Base-by-base conservation (phyloP, 2,113 vertebrate species). In the Cyanocitta stelleri region DNA sequence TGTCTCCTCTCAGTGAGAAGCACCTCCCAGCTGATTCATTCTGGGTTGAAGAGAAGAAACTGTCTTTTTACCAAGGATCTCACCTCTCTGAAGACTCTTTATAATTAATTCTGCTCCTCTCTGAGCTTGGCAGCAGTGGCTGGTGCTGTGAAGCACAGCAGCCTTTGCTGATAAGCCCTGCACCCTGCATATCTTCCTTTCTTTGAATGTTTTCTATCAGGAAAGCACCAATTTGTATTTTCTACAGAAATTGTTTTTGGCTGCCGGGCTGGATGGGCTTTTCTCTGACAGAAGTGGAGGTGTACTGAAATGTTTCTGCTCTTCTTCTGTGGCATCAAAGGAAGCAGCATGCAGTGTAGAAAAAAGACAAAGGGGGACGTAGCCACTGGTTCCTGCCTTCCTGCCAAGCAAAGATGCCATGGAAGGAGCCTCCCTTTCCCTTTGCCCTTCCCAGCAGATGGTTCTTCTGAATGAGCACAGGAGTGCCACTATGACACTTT, bases 1-100 rank as follows among this genome's bases (percentile, higher is more conserved):
- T 58, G 54, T 91, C 67, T 54, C 12, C 8, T 67, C 37, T 69
- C 10, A 6, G 30, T 49, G 52, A 74, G 33, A 55, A 74, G 35
- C 43, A 55, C 35, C 80, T 92, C 92, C 79, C 55, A 92, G 35
- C 51, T 66, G 39, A 62, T 84, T 92, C 33, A 48, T 35, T 83
- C n/a, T 15, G 6, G 8, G 13, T 3, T 71, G 68, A 71, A 62
- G 51, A 88, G 58, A 72, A 76, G 44, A 41, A 94, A 43, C 12
- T 49, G 11, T 44, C 43, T 52, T 82, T 79, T 82, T 58, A 83
- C 44, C 17, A 51, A 33, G 58, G 49, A 63, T 62, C 59, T 87
- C 35, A 9, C 41, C 16, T 73, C 35, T 85, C 63, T 73, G 63
- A 90, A 80, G 58, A 22, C 19, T 59, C 62, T 67, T 74, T 20